Base-by-base conservation (phyloP, 2,797 vertebrate species). In the Hylomyscus alleni region DNA sequence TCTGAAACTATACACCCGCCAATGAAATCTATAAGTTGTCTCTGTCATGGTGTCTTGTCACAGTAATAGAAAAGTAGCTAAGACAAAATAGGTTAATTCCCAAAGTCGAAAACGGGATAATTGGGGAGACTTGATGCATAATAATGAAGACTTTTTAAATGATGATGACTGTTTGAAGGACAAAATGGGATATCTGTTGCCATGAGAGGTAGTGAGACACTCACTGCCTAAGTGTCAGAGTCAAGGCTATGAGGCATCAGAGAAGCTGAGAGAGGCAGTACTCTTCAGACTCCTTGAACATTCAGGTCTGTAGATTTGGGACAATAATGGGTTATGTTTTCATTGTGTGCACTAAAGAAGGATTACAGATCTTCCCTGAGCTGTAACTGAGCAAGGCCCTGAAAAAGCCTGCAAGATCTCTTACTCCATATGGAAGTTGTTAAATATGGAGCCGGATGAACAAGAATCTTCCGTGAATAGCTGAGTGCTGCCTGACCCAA, bases 51-150 rank as follows among this genome's bases (percentile, higher is more conserved):
- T 14, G 14, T 86, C 84, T 69, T 52, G 20, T 52, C 62, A 52
- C 44, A 86, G 31, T 31, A 69, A 86, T 52, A 86, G 62, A 37
- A 69, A 69, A n/a, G 31, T 69, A 17, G 31, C 83, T n/a, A 86
- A n/a, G 47, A 86, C 44, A 52, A 7, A 50, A 75, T 40, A 34
- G n/a, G 56, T 86, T 86, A 4, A 65, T 87, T 87, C 58, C n/a
- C 72, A 88, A 89, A 90, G 37, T 54, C 80, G 82, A 93, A 90
- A 88, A 22, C 75, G 67, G 62, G 62, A 72, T 95, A 17, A 40
- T 1, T 50, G 26, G 31, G 26, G 0, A 83, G 67, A 88, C 6
- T 67, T n/a, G 58, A 85, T 67, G 34, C 65, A 22, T 77, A 50
- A n/a, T 77, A 60, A 90, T 87, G 44, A 54, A 73, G 31, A 17